A percentile compares a stretch with the other conserved stretches of the same genome.
These are phyloP conservation scores for Bettongia penicillata DNA, from an alignment of 2,113 vertebrate genomes.

Conservation along the genomic window DNA sequence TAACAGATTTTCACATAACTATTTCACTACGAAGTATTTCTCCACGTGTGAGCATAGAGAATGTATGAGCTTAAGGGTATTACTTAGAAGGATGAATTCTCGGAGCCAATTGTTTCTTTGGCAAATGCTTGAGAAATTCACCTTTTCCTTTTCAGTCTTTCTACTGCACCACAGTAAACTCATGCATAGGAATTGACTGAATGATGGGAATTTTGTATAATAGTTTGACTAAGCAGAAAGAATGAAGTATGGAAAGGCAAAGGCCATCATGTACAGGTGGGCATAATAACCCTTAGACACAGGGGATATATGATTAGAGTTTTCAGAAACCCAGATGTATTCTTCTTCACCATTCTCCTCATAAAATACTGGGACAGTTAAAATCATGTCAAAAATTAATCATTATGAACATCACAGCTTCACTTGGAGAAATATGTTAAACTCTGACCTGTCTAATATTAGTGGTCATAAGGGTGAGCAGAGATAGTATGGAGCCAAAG, in stretches of 20 bases:
- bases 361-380: slow-evolving; percentile 5
- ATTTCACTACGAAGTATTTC: background rate
- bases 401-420: slow-evolving; percentile 17
- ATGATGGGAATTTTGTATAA: background rate
- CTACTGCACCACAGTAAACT: background rate
- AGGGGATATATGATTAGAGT: background rate
- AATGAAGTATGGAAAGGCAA: background rate
- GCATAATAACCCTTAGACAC: background rate
- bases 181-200: background rate
- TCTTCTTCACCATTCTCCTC: background rate
- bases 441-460: background rate
- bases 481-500: background rate
- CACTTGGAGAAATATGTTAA: background rate
- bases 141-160: background rate
- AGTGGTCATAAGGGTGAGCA: background rate
- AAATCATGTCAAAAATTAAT: slow-evolving; percentile 22
- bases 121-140: background rate
- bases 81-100: slow-evolving; percentile 8
- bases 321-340: background rate
- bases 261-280: background rate
- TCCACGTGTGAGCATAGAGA: background rate
- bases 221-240: background rate
- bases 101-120: slow-evolving; percentile 18
- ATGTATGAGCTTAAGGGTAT: background rate
- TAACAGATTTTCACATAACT: background rate